Percentiles rank a stretch among this genome's conserved stretches.
These are phyloP conservation scores for Menura novaehollandiae DNA, from an alignment of 2,113 vertebrate genomes.

Conservation along the genomic window DNA sequence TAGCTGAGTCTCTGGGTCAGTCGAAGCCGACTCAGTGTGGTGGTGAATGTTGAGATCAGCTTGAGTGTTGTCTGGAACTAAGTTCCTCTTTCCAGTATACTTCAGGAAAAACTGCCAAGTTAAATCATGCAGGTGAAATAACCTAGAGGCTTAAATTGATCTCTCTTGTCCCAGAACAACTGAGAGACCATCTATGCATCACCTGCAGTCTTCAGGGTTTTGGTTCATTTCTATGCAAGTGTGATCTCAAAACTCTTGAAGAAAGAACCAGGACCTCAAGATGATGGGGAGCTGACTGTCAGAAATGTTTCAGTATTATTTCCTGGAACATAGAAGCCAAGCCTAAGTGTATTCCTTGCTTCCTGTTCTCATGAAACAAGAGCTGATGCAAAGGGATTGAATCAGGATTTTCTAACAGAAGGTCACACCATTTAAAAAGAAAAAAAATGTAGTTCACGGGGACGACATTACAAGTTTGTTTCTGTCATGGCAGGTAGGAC, in stretches of 20 bases:
- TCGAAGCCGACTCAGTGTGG: not conserved
- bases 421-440: not conserved
- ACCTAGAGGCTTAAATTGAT: not conserved
- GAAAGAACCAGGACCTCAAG: not conserved
- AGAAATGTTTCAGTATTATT: not conserved
- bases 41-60: not conserved
- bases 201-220: not conserved
- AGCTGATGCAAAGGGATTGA: not conserved
- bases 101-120: not conserved
- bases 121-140: not conserved
- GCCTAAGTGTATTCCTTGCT: not conserved
- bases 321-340: not conserved
- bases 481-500: not conserved
- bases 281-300: not conserved
- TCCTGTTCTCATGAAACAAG: not conserved
- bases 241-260: not conserved
- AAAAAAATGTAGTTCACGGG: not conserved
- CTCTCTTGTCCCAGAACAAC: not conserved
- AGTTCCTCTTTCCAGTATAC: not conserved
- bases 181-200: not conserved
- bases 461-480: not conserved
- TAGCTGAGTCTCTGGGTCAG: not conserved
- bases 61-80: not conserved
- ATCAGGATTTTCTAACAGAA: not conserved
- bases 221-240: not conserved